These are phyloP conservation scores for Clamator glandarius DNA, from an alignment of 2,797 vertebrate species.

Conservation along the genomic window DNA sequence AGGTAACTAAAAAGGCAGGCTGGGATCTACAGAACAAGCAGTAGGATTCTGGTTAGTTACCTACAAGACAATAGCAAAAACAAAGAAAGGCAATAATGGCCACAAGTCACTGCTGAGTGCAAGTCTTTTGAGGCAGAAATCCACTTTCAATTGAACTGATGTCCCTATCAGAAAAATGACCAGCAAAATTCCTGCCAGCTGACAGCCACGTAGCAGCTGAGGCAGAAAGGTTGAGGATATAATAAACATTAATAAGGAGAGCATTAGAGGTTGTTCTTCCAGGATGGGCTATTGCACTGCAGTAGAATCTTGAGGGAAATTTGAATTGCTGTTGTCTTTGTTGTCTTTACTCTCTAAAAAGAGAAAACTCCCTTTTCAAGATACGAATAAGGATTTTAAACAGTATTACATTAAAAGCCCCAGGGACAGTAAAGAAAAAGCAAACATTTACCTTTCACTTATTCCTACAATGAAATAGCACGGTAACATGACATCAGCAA, in stretches of 20 bases:
- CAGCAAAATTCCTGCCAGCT: not conserved
- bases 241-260: not conserved
- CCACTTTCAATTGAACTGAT: not conserved
- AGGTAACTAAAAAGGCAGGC: not conserved
- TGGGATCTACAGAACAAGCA: not conserved
- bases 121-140: not conserved
- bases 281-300: not conserved
- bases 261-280: not conserved
- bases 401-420: constrained; percentile 36
- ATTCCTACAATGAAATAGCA: constrained; percentile 56
- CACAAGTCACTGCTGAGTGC: not conserved
- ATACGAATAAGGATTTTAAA: not conserved
- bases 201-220: not conserved
- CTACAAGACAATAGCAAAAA: not conserved
- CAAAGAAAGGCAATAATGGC: not conserved
- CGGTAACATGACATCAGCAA: not conserved
- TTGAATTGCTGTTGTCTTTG: not conserved
- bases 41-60: not conserved
- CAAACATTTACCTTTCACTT: constrained; percentile 53
- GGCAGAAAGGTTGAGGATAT: not conserved
- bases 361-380: constrained; percentile 12
- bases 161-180: not conserved
- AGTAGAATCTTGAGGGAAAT: not conserved
- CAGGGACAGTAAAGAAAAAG: constrained; percentile 24
- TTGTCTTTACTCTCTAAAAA: not conserved